Evolutionary conservation across 2,888 invertebrate genomes (phyloP).

Genomic region (Caenorhabditis sp.): DNA sequence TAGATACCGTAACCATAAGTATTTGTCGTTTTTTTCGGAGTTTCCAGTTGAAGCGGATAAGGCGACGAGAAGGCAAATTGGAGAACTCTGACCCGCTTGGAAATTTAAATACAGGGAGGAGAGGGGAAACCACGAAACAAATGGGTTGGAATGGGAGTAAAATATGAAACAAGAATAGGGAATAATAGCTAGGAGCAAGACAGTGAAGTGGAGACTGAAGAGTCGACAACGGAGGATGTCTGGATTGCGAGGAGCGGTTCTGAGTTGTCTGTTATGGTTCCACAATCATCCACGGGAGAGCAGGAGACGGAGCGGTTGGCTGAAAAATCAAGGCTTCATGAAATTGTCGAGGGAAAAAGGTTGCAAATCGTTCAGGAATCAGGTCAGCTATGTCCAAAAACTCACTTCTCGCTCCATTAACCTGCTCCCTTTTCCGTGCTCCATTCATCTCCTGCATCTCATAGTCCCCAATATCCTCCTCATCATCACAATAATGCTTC

Average conservation of each 20-base stretch:
- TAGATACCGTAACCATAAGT: conserved; percentile 46
- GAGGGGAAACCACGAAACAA: background rate
- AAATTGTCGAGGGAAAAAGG: no score
- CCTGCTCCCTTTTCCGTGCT: background rate
- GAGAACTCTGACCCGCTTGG: conserved; percentile 14
- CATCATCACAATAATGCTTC: conserved; percentile 59
- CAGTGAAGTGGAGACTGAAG: conserved; percentile 31
- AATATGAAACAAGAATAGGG: conserved; percentile 10
- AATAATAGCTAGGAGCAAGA: conserved; percentile 40
- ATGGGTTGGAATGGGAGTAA: background rate
- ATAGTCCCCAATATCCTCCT: conserved; percentile 30
- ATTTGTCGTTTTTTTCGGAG: background rate
- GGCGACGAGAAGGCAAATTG: conserved; percentile 2
- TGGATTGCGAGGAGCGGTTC: conserved; percentile 55
- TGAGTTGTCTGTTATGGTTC: conserved; percentile 61
- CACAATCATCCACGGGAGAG: conserved; percentile 52
- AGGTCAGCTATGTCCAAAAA: no score
- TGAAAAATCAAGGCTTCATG: conserved; percentile 17
- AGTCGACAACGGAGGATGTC: conserved; percentile 31
- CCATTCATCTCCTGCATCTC: conserved; percentile 34
- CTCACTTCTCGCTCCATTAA: conserved; percentile 31
- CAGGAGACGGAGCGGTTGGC: conserved; percentile 58
- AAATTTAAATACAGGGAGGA: conserved; percentile 2
- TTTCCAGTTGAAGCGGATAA: background rate
- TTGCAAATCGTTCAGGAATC: no score